Conservation (phyloP, 2,888 invertebrate genomes). For the Andrena bucephala region DNA sequence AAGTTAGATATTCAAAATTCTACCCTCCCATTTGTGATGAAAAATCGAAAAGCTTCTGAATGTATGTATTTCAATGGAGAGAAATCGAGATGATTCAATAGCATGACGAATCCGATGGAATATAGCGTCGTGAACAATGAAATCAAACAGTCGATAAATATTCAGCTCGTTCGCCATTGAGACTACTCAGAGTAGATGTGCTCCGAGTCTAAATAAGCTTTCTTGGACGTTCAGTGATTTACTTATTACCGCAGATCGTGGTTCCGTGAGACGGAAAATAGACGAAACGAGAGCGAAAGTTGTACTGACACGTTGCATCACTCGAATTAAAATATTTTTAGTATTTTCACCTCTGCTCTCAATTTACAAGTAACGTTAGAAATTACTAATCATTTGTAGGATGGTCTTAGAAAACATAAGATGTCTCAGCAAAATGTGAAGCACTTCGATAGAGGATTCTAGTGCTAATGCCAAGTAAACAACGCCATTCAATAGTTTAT, state of each 20-base stretch:
- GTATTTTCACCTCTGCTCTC: neutral
- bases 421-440: neutral
- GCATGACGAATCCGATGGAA: neutral
- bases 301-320: neutral
- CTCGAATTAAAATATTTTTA: neutral
- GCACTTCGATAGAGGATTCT: too few relatives aligned
- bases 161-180: constrained; percentile 6
- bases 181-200: neutral
- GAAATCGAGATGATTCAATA: constrained; percentile 1
- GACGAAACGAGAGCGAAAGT: constrained; percentile 1
- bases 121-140: neutral
- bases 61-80: neutral
- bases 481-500: too few relatives aligned
- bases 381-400: neutral
- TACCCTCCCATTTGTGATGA: too few relatives aligned
- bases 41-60: neutral
- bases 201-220: constrained; percentile 1
- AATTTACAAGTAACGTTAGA: neutral
- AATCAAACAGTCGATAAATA: constrained; percentile 5
- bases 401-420: constrained; percentile 2
- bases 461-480: neutral
- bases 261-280: neutral
- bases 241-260: neutral
- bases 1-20: too few relatives aligned
- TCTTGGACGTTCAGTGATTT: constrained; percentile 1